Evolutionary conservation across 1,140 invertebrate species (phyloP).

Genomic region (Pachypeltis micranthus): DNA sequence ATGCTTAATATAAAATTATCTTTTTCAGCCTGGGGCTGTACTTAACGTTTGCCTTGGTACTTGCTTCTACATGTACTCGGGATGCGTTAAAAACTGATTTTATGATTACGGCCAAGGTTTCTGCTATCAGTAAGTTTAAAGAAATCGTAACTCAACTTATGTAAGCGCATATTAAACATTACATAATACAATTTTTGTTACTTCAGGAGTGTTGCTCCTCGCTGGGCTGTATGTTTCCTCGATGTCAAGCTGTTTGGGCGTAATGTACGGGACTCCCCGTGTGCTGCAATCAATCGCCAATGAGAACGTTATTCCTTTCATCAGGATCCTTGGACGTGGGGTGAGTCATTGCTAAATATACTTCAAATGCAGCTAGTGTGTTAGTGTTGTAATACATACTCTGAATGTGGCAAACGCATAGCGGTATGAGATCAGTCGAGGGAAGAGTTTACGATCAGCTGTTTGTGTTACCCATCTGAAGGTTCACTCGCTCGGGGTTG

Average conservation of each 20-base stretch:
- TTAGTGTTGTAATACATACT: neutral
- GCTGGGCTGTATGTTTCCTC: slow-evolving; percentile 90
- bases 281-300: slow-evolving; percentile 90
- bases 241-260: slow-evolving; percentile 85
- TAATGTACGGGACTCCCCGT: slow-evolving; percentile 87
- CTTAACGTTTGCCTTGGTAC: slow-evolving; percentile 73
- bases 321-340: slow-evolving; percentile 72
- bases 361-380: too few species aligned
- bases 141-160: too few species aligned
- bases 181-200: too few species aligned
- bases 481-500: too few species aligned
- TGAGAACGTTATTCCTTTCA: slow-evolving; percentile 86
- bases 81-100: slow-evolving; percentile 62
- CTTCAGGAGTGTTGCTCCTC: slow-evolving; percentile 64
- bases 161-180: too few species aligned
- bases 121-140: slow-evolving; percentile 51
- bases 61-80: slow-evolving; percentile 76
- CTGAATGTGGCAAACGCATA: neutral
- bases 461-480: too few species aligned
- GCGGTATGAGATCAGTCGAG: too few species aligned
- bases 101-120: slow-evolving; percentile 83
- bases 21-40: slow-evolving; percentile 74
- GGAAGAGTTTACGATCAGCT: too few species aligned
- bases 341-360: slow-evolving; percentile 56
- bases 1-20: too few species aligned